These are phyloP conservation scores for Scyliorhinus canicula DNA, from an alignment of 2,797 vertebrate species.

Conservation along the genomic window DNA sequence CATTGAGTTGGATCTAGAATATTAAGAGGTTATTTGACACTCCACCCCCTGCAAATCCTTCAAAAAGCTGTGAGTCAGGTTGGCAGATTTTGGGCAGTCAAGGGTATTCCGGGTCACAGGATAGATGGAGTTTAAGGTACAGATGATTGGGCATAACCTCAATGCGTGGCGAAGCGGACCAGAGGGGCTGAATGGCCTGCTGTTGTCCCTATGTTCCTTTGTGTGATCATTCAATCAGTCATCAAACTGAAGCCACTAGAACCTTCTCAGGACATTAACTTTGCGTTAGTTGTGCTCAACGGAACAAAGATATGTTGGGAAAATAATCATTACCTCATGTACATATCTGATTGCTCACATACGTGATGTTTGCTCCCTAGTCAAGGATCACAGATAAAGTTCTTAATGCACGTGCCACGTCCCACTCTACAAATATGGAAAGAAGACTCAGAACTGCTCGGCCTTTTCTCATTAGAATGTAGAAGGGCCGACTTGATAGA, in stretches of 20 bases:
- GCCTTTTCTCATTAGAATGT: too few relatives aligned
- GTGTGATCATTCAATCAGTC: too few relatives aligned
- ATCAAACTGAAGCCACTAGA: too few relatives aligned
- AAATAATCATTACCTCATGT: background rate
- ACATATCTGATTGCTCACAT: background rate
- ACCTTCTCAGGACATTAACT: background rate
- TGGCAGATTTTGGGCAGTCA: background rate
- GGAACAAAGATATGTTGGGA: background rate
- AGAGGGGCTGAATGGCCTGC: too few relatives aligned
- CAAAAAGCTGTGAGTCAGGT: background rate
- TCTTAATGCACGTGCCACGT: too few relatives aligned
- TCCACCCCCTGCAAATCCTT: too few relatives aligned
- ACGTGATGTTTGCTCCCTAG: background rate
- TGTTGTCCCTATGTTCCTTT: too few relatives aligned
- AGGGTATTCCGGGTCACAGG: background rate
- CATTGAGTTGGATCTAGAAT: background rate
- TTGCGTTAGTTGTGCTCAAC: background rate
- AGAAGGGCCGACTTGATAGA: too few relatives aligned
- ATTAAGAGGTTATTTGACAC: background rate
- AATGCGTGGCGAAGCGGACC: background rate
- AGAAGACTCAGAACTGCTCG: too few relatives aligned
- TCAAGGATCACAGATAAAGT: background rate
- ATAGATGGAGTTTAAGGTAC: background rate
- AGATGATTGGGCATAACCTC: background rate
- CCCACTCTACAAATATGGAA: background rate